Evolutionary conservation across 2,888 invertebrate species (phyloP).

Genomic region (Orchesella flavescens): DNA sequence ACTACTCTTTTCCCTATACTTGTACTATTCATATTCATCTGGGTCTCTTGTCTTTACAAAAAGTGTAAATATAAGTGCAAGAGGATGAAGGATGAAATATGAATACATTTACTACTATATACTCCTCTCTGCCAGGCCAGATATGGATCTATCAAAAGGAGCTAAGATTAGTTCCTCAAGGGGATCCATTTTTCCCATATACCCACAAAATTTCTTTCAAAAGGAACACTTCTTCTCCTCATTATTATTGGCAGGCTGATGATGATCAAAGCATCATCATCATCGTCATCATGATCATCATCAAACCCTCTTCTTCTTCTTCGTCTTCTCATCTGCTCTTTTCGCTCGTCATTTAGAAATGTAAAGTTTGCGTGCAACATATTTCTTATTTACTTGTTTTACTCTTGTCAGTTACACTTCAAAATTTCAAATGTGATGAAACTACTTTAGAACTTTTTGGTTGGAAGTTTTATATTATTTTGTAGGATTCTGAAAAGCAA

Average conservation of each 20-base stretch:
- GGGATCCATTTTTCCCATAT: slow-evolving; percentile 52
- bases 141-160: slow-evolving; percentile 59
- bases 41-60: slow-evolving; percentile 55
- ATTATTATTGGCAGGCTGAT: slow-evolving; percentile 58
- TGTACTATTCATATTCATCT: slow-evolving; percentile 33
- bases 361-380: slow-evolving; percentile 47
- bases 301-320: slow-evolving; percentile 46
- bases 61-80: slow-evolving; percentile 38
- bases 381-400: slow-evolving; percentile 35
- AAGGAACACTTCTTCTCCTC: slow-evolving; percentile 55
- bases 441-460: slow-evolving; percentile 24
- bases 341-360: slow-evolving; percentile 38
- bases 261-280: slow-evolving; percentile 53
- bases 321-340: slow-evolving; percentile 20
- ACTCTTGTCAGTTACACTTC: slow-evolving; percentile 47
- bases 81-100: slow-evolving; percentile 30
- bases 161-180: slow-evolving; percentile 54
- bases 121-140: neutral
- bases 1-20: too few species aligned
- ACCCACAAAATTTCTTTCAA: slow-evolving; percentile 23
- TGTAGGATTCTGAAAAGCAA: slow-evolving; percentile 26
- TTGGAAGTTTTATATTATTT: neutral
- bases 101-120: slow-evolving; percentile 37
- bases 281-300: slow-evolving; percentile 49
- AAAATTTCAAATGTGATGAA: slow-evolving; percentile 50